Percentiles rank a stretch among this genome's conserved stretches.
phyloP scores from a whole-genome alignment of 2,797 vertebrate species.

The Pyrocephalus nanus region DNA sequence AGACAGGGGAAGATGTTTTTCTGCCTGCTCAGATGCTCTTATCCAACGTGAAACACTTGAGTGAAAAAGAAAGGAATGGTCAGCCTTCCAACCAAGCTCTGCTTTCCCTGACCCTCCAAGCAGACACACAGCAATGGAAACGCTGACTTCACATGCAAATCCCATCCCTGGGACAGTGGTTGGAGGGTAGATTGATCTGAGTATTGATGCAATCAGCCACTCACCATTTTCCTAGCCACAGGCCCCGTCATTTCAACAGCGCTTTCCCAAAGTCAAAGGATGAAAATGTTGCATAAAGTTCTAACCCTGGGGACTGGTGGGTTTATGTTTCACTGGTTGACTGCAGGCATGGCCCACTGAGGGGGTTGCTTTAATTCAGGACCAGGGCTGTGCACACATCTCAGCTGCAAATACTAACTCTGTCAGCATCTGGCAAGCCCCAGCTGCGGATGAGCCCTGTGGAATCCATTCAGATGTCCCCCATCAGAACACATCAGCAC shows the following conservation, averaged over 20 bases:
- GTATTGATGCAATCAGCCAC: conserved; percentile 39
- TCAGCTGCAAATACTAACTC: conserved; percentile 53
- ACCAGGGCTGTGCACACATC: background rate
- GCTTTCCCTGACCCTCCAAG: background rate
- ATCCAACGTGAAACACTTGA: rapidly evolving
- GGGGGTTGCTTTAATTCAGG: conserved; percentile 31
- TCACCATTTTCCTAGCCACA: conserved; percentile 63
- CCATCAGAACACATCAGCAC: background rate
- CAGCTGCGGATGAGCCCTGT: background rate
- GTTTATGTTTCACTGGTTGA: conserved; percentile 11
- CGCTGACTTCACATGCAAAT: conserved; percentile 37
- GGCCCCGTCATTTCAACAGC: conserved; percentile 47
- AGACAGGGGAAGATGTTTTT: background rate
- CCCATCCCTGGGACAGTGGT: background rate
- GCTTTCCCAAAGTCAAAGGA: conserved; percentile 44
- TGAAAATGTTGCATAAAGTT: background rate
- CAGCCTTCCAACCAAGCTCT: background rate
- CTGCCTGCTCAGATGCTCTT: background rate
- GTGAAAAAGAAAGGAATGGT: background rate
- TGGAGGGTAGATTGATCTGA: conserved; percentile 52
- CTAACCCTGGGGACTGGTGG: background rate
- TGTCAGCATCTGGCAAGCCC: conserved; percentile 33
- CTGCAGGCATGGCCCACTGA: background rate
- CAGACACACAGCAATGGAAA: conserved; percentile 4
- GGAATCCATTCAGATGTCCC: background rate